Evolutionary conservation across 2,888 invertebrate genomes (phyloP), one percentile per base, ranked within the genome.

Genomic region (Ennomos quercinarius): DNA sequence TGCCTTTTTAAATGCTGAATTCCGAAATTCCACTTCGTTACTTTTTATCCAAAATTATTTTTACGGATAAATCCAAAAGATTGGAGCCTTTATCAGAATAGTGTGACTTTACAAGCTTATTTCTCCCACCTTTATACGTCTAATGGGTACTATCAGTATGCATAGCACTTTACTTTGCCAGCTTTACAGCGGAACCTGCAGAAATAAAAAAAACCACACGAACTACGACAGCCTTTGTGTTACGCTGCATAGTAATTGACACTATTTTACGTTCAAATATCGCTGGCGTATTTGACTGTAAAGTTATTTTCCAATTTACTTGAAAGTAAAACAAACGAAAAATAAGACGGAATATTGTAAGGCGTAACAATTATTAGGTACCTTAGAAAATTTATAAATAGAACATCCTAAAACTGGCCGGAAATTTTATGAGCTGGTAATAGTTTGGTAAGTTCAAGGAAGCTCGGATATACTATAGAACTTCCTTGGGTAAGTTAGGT

Each of bases 91-190:
- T n/a, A 39, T 50, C 13, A 8, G 11, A 42, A 46, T 57, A 45
- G 37, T 13, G 37, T 46, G 9, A 51, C 46, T 57, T 57, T 41
- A 51, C 41, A 35, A 12, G 43, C 36, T 11, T 45, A 37, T n/a
- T 46, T 42, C 9, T 37, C 12, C 51, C 40, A 35, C 39, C 11
- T 45, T 50, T 51, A 57, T 10, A 10, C 34, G 27, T 34, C 50
- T 45, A 50, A 46, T 34, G 57, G 57, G 41, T 42, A 40, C 50
- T 46, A 59, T 60, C 55, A 55, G 60, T 47, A 60, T 60, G 60
- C 60, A 55, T 60, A 50, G 46, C 50, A 54, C 54, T 50, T 50
- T 41, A 13, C 44, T 40, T 49, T 49, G 53, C 36, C 48, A 40
- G 44, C 40, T 50, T 55, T 55, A 50, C 48, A 45, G 12, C 35